Base-by-base conservation (phyloP, 2,888 invertebrate species). In the Lepidocyrtoides sp. region DNA sequence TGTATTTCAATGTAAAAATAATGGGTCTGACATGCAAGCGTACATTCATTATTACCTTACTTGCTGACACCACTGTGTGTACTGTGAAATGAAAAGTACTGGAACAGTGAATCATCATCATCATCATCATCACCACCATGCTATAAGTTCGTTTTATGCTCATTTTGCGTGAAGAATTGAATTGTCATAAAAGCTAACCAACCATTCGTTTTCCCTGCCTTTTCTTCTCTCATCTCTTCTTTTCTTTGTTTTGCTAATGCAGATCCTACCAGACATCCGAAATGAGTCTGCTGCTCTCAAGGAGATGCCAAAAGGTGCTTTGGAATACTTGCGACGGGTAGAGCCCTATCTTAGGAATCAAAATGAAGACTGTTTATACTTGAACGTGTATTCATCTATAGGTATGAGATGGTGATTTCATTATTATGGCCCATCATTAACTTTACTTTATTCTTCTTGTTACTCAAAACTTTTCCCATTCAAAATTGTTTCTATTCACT, bases 321-420 rank as follows among this genome's bases (percentile, higher is more conserved):
- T 98, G 94, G 98, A 98, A 95, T 98, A 98, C 95, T 96, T 99
- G 94, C 97, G 97, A 95, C 96, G 98, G 95, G 96, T 99, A 94
- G 95, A 98, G 95, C 98, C 98, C 14, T 97, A 97, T 95, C 96
- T 99, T 94, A 97, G 97, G 95, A 98, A 98, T 95, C 99, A 99
- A 96, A 98, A 98, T 94, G 99, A 99, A 96, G 99, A 99, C 96
- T 99, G 99, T 95, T 96, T 99, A 92, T 99, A 98, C 95, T 97
- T 99, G 96, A 99, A 99, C 95, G 97, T 99, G 95, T 99, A 98
- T 96, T 97, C 98, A 7, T 99, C 99, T 2, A 97, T 98, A 97
- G 98, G 98, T 98, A 96, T n/a, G n/a, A n/a, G n/a, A n/a, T n/a
- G n/a, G n/a, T n/a, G n/a, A 44, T 20, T 10, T 63, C 3, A 44